Evolutionary conservation across 1,140 invertebrate genomes (phyloP), one percentile per base, ranked within the genome.

Genomic region (Drosophila dunni): DNA sequence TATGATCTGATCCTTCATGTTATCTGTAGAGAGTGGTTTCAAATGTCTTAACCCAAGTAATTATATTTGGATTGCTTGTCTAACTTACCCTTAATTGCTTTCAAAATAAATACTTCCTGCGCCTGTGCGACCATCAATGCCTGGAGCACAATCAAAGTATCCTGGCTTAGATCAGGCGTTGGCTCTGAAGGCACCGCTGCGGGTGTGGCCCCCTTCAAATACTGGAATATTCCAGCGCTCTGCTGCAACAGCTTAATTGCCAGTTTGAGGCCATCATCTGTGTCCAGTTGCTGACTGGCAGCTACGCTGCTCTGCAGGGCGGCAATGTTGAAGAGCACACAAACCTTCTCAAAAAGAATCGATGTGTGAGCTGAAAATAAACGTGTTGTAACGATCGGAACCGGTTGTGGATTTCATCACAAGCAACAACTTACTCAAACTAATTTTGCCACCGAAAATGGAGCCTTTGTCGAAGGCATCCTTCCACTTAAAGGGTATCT

Each of bases 401-500:
- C 58, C 71, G 57, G 63, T 73, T 66, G 17, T 7, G 13, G 11
- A 62, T 67, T 66, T 76, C 36, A 69, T 44, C 40, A 56, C 8
- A 7, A 2, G 51, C 56, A 69, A 20, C 24, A 65, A 94, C 95
- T 95, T 95, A 99, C 97, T 98, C 64, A 99, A 93, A 92, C 97
- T 98, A 79, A 97, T 96, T 92, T 97, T 96, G 61, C 97, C 97
- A 66, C 97, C 97, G 94, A 99, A 99, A 74, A 99, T 95, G 6
- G 97, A 97, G 45, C 97, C 97, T 91, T 97, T 98, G 92, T 99
- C 98, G 93, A 99, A 99, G 2, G 99, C 98, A 96, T 99, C 98
- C 93, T 99, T 99, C 98, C 99, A 99, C 92, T 99, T 99, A 90
- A 99, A 99, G 33, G 97, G 96, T 82, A 98, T 97, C 91, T 97